Base-by-base conservation (phyloP, 2,888 invertebrate species). In the Eueremaeus valkanovi region DNA sequence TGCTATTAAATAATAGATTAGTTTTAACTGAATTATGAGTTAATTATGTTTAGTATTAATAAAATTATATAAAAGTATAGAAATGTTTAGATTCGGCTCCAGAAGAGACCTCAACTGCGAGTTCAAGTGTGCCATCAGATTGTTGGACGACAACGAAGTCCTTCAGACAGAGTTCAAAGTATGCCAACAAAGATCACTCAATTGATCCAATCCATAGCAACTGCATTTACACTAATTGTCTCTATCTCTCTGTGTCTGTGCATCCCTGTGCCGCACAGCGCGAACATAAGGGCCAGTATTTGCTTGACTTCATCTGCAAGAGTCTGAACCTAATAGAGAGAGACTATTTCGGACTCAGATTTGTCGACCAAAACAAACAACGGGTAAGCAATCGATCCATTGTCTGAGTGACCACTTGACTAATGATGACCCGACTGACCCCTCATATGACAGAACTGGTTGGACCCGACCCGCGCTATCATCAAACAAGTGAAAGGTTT, bases 141-240 rank as follows among this genome's bases (percentile, higher is more conserved):
- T 94, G 79, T 87, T 94, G 82, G 93, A 93, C 85, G 93, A 94
- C 86, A 74, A 79, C 58, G 93, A 94, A 86, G 90, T 93, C 82
- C 86, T 94, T 83, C 92, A 94, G 87, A 93, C 92, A 84, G 93
- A 93, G 88, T 93, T 93, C 87, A 93, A 92, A 88, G 90, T 91
- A 84, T 73, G 29, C 36, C 27, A 58, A 29, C 5, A 18, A n/a
- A n/a, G n/a, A n/a, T 29, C 13, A 72, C 36, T 36, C 36, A 51
- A 21, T 36, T 49, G 27, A 5, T 55, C n/a, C n/a, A n/a, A n/a
- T 55, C 18, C 27, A 27, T 49, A n/a, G 29, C 63, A 40, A 51
- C 73, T 76, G 51, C 33, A 31, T 31, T 24, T 49, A 36, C 1
- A 76, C 45, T 42, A 16, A 51, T 78, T 78, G 16, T 24, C 27